Conservation (phyloP, 2,797 vertebrate genomes). For the Gymnodraco acuticeps region DNA sequence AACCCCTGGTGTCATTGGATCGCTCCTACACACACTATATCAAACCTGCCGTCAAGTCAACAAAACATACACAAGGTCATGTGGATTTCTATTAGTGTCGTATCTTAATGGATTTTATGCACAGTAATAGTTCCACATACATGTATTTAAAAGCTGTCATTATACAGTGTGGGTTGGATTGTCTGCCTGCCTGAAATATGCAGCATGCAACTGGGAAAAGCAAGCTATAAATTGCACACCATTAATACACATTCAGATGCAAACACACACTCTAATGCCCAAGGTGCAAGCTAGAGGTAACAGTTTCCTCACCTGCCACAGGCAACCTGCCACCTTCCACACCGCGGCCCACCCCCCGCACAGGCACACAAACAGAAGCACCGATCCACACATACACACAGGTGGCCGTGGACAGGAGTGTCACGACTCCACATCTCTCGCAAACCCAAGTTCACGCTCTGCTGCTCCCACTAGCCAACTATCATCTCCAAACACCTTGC, state of each 20-base stretch:
- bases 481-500: slow-evolving; percentile 83
- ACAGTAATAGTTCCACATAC: slow-evolving; percentile 22
- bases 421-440: slow-evolving; percentile 70
- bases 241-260: slow-evolving; percentile 21
- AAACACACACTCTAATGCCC: slow-evolving; percentile 31
- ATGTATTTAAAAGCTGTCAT: slow-evolving; percentile 28
- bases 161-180: slow-evolving; percentile 8
- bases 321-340: slow-evolving; percentile 68
- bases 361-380: slow-evolving; percentile 47
- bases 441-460: slow-evolving; percentile 74
- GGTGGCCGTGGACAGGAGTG: slow-evolving; percentile 72
- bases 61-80: slow-evolving; percentile 48
- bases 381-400: slow-evolving; percentile 53
- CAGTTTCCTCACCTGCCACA: slow-evolving; percentile 70
- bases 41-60: slow-evolving; percentile 53
- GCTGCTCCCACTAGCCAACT: slow-evolving; percentile 73
- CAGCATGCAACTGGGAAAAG: slow-evolving; percentile 23
- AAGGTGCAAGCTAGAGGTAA: slow-evolving; percentile 66
- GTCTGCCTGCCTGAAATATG: slow-evolving; percentile 14
- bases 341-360: slow-evolving; percentile 18
- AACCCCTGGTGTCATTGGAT: slow-evolving; percentile 69
- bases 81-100: slow-evolving; percentile 34
- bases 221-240: slow-evolving; percentile 7
- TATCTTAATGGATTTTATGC: slow-evolving; percentile 41
- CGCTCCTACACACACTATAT: slow-evolving; percentile 39